phyloP scores from a whole-genome alignment of 2,797 vertebrate species.

The Eulemur albifrons region DNA sequence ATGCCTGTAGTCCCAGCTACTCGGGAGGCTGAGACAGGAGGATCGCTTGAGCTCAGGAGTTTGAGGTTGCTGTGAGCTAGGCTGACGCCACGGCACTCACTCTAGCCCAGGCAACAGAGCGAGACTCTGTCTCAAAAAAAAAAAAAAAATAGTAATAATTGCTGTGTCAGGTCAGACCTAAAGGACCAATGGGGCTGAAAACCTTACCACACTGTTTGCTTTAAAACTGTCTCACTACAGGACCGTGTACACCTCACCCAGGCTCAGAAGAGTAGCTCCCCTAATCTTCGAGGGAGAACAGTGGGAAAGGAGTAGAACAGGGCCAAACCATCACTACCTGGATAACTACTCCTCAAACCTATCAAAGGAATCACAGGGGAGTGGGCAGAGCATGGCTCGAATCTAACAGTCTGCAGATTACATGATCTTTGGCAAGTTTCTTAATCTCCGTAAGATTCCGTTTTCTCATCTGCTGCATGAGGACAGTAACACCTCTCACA shows the following conservation, averaged over 20 bases:
- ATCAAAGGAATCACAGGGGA: not conserved
- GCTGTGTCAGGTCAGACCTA: not conserved
- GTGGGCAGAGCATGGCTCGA: not conserved
- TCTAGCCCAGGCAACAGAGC: too few species aligned
- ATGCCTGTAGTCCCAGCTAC: too few species aligned
- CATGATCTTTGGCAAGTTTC: not conserved
- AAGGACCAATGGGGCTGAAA: too few species aligned
- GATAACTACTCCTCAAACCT: not conserved
- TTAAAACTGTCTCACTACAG: not conserved
- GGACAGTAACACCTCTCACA: not conserved
- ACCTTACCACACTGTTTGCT: not conserved
- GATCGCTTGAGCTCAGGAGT: too few species aligned
- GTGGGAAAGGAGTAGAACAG: not conserved
- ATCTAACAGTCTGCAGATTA: not conserved
- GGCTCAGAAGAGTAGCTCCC: not conserved
- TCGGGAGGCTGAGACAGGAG: too few species aligned
- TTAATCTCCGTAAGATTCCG: not conserved
- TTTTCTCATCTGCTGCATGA: not conserved
- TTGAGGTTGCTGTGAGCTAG: too few species aligned
- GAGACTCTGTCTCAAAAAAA: too few species aligned
- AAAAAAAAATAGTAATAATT: not conserved
- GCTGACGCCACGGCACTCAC: too few species aligned
- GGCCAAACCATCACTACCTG: not conserved
- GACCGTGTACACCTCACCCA: too few species aligned
- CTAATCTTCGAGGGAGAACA: not conserved